A percentile compares a stretch with the other conserved stretches of the same genome.
phyloP scores from a whole-genome alignment of 2,888 invertebrate species.

The Trypoxylon attenuatum region DNA sequence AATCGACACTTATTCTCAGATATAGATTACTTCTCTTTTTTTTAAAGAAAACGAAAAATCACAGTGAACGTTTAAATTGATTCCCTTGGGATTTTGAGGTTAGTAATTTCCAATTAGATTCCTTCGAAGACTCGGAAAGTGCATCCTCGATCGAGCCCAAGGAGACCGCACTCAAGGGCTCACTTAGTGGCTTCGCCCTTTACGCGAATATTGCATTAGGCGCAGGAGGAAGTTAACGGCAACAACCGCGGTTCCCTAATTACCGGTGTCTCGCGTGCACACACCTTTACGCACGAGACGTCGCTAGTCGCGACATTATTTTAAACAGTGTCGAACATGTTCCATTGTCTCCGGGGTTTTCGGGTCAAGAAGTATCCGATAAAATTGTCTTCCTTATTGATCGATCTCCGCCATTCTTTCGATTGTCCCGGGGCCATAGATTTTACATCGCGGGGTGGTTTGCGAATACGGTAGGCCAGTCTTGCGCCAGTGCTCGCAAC shows the following conservation, averaged over 20 bases:
- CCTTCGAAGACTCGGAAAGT: too few relatives aligned
- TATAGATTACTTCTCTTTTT: background rate
- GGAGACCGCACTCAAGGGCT: too few relatives aligned
- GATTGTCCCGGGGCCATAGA: background rate
- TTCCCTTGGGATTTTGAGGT: too few relatives aligned
- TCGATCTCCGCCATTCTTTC: background rate
- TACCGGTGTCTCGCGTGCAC: too few relatives aligned
- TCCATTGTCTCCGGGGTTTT: background rate
- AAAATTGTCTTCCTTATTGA: background rate
- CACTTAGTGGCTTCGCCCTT: conserved; percentile 27
- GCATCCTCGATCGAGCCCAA: too few relatives aligned
- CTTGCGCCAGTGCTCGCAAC: background rate
- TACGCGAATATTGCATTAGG: conserved; percentile 49
- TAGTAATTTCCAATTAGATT: conserved; percentile 50
- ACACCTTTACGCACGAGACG: too few relatives aligned
- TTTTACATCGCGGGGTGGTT: background rate
- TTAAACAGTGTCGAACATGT: background rate
- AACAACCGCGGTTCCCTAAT: too few relatives aligned
- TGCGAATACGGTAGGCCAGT: too few relatives aligned
- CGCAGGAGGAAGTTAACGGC: conserved; percentile 41
- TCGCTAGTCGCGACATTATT: background rate
- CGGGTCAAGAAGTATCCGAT: background rate
- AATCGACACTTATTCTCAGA: too few relatives aligned
- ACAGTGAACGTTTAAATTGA: too few relatives aligned
- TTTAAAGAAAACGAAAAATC: background rate